Conservation (phyloP, 2,113 vertebrate species). For the Halichoeres trimaculatus region DNA sequence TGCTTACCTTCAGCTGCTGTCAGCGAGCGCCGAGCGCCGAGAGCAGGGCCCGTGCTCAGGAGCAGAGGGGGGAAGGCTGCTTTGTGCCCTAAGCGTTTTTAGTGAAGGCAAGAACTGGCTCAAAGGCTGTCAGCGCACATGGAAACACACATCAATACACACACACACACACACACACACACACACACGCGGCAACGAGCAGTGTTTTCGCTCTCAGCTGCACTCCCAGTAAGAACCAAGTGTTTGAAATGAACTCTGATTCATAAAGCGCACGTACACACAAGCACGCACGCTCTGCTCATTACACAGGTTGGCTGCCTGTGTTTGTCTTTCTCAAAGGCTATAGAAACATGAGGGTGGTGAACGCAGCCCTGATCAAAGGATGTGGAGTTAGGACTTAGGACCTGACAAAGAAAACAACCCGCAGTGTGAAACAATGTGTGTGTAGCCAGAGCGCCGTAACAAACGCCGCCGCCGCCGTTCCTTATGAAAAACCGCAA, state of each 20-base stretch:
- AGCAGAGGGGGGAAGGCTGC: constrained; percentile 76
- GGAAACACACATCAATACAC: constrained; percentile 69
- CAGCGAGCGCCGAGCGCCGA: constrained; percentile 79
- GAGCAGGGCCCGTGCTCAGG: constrained; percentile 74
- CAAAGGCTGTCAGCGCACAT: constrained; percentile 83
- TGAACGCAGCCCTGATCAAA: constrained; percentile 71
- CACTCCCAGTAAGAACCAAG: constrained; percentile 71
- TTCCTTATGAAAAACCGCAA: constrained; percentile 52
- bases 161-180: constrained; percentile 27
- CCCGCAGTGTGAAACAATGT: constrained; percentile 46
- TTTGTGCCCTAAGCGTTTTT: constrained; percentile 85
- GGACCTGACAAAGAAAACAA: constrained; percentile 59
- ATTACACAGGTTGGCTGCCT: constrained; percentile 74
- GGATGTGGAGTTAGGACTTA: constrained; percentile 52
- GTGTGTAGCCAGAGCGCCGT: constrained; percentile 28
- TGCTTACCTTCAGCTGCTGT: constrained; percentile 85
- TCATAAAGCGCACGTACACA: constrained; percentile 45
- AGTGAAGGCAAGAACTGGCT: constrained; percentile 81
- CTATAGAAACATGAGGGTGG: constrained; percentile 67
- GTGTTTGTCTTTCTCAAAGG: constrained; percentile 73
- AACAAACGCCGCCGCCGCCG: constrained; percentile 21
- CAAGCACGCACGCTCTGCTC: constrained; percentile 55
- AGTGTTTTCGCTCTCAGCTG: constrained; percentile 70
- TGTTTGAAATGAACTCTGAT: constrained; percentile 72
- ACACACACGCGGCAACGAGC: constrained; percentile 47